Evolutionary conservation across 2,113 vertebrate species (phyloP).

Genomic region (Zapus hudsonius): DNA sequence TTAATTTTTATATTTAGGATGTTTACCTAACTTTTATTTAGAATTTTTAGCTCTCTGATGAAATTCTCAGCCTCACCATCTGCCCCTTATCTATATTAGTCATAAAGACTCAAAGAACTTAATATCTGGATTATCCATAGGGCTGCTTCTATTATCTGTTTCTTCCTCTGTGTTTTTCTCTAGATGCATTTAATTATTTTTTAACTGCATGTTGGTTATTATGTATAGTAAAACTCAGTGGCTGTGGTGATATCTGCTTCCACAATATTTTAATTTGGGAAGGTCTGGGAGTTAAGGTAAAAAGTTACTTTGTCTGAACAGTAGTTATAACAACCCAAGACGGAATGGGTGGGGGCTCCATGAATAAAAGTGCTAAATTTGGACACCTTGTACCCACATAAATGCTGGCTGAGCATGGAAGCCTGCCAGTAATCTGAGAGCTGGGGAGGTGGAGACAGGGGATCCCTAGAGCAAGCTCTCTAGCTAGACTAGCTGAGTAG

Average conservation of each 20-base stretch:
- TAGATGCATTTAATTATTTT: background rate
- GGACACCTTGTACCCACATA: no score
- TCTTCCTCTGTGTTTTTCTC: background rate
- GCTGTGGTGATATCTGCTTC: background rate
- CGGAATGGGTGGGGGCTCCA: background rate
- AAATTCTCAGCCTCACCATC: background rate
- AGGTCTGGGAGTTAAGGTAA: background rate
- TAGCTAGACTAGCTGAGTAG: no score
- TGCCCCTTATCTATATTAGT: background rate
- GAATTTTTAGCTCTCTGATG: background rate
- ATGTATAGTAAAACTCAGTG: background rate
- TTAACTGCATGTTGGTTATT: background rate
- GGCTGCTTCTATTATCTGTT: background rate
- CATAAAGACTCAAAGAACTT: background rate
- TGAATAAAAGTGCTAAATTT: no score
- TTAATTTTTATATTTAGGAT: background rate
- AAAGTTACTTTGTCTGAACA: background rate
- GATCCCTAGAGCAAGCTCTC: no score
- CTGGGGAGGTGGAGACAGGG: no score
- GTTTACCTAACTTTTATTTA: constrained; percentile 29
- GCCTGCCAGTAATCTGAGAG: no score
- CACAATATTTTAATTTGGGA: constrained; percentile 7
- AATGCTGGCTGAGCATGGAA: no score
- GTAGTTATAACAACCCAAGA: constrained; percentile 24
- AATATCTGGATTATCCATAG: background rate